phyloP scores from a whole-genome alignment of 2,113 vertebrate species.

The Suricata suricatta region DNA sequence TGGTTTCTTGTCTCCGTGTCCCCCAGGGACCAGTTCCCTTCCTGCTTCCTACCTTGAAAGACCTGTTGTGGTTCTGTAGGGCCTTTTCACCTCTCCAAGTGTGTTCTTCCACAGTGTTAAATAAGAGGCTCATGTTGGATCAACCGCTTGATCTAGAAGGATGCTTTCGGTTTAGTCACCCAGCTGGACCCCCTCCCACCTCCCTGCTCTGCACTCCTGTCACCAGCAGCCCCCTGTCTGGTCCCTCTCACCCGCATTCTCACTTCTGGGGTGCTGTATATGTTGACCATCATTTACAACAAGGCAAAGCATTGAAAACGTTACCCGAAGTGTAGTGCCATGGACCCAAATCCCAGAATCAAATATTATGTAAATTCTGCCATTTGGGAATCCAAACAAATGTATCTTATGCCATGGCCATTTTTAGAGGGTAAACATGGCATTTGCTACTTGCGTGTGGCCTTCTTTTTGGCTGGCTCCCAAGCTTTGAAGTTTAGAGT shows the following conservation, averaged over 20 bases:
- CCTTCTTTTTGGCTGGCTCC: background rate
- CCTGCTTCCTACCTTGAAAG: background rate
- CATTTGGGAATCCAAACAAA: background rate
- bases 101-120: background rate
- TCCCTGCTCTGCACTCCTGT: background rate
- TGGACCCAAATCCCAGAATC: background rate
- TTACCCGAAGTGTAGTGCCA: background rate
- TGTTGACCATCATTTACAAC: background rate
- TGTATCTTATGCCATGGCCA: background rate
- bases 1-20: background rate
- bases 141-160: background rate
- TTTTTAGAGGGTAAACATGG: background rate
- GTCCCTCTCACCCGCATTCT: background rate
- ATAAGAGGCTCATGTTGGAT: background rate
- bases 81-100: background rate
- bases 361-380: background rate
- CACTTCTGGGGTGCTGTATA: background rate
- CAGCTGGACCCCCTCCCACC: fast-evolving
- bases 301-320: background rate
- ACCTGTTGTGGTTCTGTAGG: background rate
- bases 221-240: background rate
- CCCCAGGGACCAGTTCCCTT: background rate
- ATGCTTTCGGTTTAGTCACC: background rate
- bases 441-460: background rate
- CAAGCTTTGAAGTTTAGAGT: background rate